phyloP scores from a whole-genome alignment of 1,140 invertebrate genomes.

The Leptinotarsa defecta region DNA sequence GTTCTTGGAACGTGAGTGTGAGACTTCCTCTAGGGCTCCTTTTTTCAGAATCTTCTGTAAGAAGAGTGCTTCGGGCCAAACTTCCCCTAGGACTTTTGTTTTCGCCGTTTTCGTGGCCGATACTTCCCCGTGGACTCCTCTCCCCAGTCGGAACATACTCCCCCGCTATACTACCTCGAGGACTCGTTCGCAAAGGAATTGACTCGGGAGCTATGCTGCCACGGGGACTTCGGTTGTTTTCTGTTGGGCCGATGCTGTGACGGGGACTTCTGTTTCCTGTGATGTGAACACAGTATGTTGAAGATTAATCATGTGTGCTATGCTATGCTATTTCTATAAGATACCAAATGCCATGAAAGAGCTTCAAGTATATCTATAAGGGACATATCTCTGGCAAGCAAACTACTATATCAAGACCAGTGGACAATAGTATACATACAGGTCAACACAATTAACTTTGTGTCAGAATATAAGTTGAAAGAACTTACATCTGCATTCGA shows the following conservation, averaged over 20 bases:
- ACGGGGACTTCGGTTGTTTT: constrained; percentile 62
- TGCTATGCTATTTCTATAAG: too few relatives aligned
- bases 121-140: constrained; percentile 67
- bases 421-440: too few relatives aligned
- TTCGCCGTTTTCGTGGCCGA: constrained; percentile 57
- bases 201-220: constrained; percentile 64
- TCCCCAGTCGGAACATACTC: constrained; percentile 48
- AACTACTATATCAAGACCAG: too few relatives aligned
- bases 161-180: constrained; percentile 64
- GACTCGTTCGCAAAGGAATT: constrained; percentile 59
- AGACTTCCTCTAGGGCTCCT: constrained; percentile 64
- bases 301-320: too few relatives aligned
- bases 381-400: too few relatives aligned
- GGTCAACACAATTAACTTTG: too few relatives aligned
- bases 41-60: constrained; percentile 58
- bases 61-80: constrained; percentile 59
- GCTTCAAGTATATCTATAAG: too few relatives aligned
- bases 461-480: too few relatives aligned
- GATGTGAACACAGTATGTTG: not conserved
- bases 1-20: constrained; percentile 65
- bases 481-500: too few relatives aligned
- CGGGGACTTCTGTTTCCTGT: constrained; percentile 60
- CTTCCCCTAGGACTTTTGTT: constrained; percentile 66
- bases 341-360: too few relatives aligned
- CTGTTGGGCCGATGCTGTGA: constrained; percentile 63